These are phyloP conservation scores for Platyscapa corneri DNA, from an alignment of 1,140 invertebrate species.

Conservation along the genomic window DNA sequence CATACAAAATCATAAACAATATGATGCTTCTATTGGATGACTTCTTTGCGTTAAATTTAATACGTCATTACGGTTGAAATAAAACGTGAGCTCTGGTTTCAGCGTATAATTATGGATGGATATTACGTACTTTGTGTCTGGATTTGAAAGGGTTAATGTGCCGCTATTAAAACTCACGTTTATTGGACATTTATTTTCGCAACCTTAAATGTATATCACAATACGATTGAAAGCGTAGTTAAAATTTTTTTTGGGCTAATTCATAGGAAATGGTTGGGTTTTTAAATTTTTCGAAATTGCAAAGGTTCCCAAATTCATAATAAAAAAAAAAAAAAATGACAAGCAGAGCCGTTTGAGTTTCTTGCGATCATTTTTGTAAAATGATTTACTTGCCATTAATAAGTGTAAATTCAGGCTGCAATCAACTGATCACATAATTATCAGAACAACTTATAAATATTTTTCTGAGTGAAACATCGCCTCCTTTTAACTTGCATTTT, in stretches of 20 bases:
- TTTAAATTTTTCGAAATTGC: neutral
- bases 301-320: neutral
- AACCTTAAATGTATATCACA: neutral
- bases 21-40: neutral
- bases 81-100: neutral
- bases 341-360: neutral
- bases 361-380: neutral
- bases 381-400: neutral
- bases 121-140: neutral
- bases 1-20: neutral
- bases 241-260: neutral
- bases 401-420: neutral
- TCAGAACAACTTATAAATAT: no score
- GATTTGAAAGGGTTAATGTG: slow-evolving; percentile 2
- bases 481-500: slow-evolving; percentile 18
- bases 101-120: neutral
- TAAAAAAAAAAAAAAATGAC: neutral
- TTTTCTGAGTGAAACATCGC: neutral
- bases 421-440: slow-evolving; percentile 15
- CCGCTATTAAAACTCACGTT: slow-evolving; percentile 22
- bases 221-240: neutral
- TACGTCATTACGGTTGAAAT: neutral
- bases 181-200: slow-evolving; percentile 21
- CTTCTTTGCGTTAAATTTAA: neutral
- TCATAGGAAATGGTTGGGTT: neutral